A percentile compares a stretch with the other conserved stretches of the same genome.
phyloP scores from a whole-genome alignment of 2,113 vertebrate genomes.

The Channa maculata region DNA sequence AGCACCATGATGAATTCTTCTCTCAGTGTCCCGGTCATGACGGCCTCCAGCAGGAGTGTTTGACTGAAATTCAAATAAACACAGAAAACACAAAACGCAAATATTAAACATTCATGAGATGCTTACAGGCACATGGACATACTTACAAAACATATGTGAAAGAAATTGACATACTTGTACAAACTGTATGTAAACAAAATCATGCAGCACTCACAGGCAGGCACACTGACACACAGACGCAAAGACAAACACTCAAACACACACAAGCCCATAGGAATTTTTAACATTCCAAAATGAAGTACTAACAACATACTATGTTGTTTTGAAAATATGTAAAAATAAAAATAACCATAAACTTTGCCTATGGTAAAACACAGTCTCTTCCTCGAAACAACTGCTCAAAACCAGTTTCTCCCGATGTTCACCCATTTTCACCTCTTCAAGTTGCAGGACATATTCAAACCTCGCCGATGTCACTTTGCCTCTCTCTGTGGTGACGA shows the following conservation, averaged over 20 bases:
- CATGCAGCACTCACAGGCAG: conserved; percentile 73
- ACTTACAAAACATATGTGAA: conserved; percentile 13
- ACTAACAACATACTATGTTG: conserved; percentile 13
- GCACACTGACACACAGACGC: conserved; percentile 67
- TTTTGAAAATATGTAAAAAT: not conserved
- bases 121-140: conserved; percentile 5
- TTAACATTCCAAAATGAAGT: conserved; percentile 31
- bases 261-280: conserved; percentile 55
- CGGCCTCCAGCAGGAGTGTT: conserved; percentile 84
- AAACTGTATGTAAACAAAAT: conserved; percentile 67
- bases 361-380: not conserved
- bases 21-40: conserved; percentile 81
- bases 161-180: conserved; percentile 37
- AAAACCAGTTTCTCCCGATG: not conserved
- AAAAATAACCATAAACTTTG: conserved; percentile 9
- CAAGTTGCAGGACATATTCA: not conserved
- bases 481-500: not conserved
- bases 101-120: conserved; percentile 48
- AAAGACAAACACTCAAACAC: conserved; percentile 66
- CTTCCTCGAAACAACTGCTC: not conserved
- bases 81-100: conserved; percentile 39
- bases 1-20: conserved; percentile 82
- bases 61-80: conserved; percentile 56
- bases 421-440: not conserved
- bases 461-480: not conserved